Base-by-base conservation (phyloP, 2,113 vertebrate species). In the Clupea harengus region DNA sequence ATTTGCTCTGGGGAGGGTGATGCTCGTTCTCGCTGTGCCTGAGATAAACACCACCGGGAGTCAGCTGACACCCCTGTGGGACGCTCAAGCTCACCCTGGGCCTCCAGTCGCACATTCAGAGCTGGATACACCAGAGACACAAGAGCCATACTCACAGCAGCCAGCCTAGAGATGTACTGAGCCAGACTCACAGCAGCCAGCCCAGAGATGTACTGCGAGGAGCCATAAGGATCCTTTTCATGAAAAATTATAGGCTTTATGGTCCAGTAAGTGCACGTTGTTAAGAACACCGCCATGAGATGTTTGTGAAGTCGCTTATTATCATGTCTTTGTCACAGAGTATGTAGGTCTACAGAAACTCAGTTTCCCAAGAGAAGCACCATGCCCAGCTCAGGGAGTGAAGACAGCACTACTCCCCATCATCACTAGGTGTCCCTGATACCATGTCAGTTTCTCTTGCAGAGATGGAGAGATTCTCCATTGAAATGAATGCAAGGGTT, bases 351-450 rank as follows among this genome's bases (percentile, higher is more conserved):
- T 9, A 1, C 3, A 75, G 13, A 13, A 17, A 28, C 60, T 28
- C 25, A 39, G 3, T 32, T 28, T 28, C 60, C 60, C 25, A 39
- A 28, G 13, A 75, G 11, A 11, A 75, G 28, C 25, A 6, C 28
- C 39, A 10, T 6, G 28, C 28, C 2, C 28, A 75, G 67, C 28
- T 75, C 32, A 15, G 28, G 67, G 13, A 32, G 82, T 17, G 82
- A n/a, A 57, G 46, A 52, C 52, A 81, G 80, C 84, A 85, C 25
- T 85, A 47, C 78, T 60, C 25, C 44, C 9, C 50, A 45, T 25
- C 81, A 85, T 85, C 78, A 85, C 85, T 85, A 85, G 84, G 84
- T 49, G 84, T 85, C 75, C 49, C 85, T 46, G 39, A 85, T 46
- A 85, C 39, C 80, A 64, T 86, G 13, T 13, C 11, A 46, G 39